Conservation (phyloP, 2,888 invertebrate species). For the Bhutanitis thaidina region DNA sequence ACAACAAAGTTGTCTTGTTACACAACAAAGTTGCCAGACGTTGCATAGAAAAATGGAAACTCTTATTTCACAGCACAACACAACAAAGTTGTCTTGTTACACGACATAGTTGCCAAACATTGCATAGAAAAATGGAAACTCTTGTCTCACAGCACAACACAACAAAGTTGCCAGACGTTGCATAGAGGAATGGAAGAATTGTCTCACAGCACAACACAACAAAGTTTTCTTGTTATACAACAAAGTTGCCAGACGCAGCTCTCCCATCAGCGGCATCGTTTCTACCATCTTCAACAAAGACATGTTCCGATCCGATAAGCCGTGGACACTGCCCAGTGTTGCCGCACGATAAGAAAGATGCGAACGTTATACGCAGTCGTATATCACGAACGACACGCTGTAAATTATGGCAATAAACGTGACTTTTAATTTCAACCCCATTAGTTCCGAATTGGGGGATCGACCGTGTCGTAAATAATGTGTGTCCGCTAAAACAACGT, state of each 20-base stretch:
- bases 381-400: slow-evolving; percentile 22
- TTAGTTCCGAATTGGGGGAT: slow-evolving; percentile 9
- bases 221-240: too few species aligned
- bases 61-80: too few species aligned
- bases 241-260: background rate
- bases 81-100: too few species aligned
- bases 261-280: background rate
- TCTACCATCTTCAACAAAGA: slow-evolving; percentile 1
- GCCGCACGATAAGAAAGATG: slow-evolving; percentile 13
- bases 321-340: slow-evolving; percentile 2
- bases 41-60: too few species aligned
- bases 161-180: too few species aligned
- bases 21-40: too few species aligned
- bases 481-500: slow-evolving; percentile 1
- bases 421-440: slow-evolving; percentile 27
- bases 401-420: slow-evolving; percentile 25
- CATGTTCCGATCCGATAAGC: background rate
- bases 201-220: too few species aligned
- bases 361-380: slow-evolving; percentile 17
- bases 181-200: too few species aligned
- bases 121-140: too few species aligned
- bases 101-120: too few species aligned
- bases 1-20: too few species aligned
- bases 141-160: too few species aligned
- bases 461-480: background rate